phyloP scores from a whole-genome alignment of 53 echinoderm and acorn worm species.

The Holothuria scabra region DNA sequence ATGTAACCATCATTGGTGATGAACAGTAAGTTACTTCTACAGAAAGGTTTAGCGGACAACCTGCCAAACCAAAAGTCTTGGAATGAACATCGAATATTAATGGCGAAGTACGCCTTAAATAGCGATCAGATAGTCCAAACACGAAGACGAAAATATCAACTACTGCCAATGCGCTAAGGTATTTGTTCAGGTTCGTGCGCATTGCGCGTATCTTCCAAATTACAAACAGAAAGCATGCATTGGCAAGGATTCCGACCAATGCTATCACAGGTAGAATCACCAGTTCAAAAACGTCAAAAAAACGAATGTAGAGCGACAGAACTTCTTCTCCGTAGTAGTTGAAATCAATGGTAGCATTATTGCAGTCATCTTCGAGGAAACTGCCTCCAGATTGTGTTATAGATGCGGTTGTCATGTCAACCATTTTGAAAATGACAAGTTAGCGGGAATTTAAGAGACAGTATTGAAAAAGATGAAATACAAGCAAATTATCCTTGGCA shows the following conservation, averaged over 20 bases:
- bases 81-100: neutral
- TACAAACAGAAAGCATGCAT: slow-evolving; percentile 7
- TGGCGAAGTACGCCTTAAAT: neutral
- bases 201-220: slow-evolving; percentile 1
- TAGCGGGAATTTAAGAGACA: too few species aligned
- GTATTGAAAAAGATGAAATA: too few species aligned
- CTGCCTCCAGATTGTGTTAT: too few species aligned
- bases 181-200: slow-evolving; percentile 27
- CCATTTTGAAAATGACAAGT: too few species aligned
- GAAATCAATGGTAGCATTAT: too few species aligned
- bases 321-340: neutral
- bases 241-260: neutral
- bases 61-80: neutral
- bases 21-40: neutral
- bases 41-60: neutral
- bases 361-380: too few species aligned
- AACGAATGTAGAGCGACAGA: neutral
- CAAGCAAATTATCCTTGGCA: too few species aligned
- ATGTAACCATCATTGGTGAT: neutral
- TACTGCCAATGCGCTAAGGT: slow-evolving; percentile 1
- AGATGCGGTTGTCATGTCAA: too few species aligned
- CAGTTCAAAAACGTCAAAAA: slow-evolving; percentile 2
- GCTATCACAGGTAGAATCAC: neutral
- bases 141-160: slow-evolving; percentile 23
- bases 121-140: slow-evolving; percentile 2